A percentile compares a stretch with the other conserved stretches of the same genome.
These are phyloP conservation scores for Hedychridium roseum DNA, from an alignment of 2,888 invertebrate species.

Conservation along the genomic window DNA sequence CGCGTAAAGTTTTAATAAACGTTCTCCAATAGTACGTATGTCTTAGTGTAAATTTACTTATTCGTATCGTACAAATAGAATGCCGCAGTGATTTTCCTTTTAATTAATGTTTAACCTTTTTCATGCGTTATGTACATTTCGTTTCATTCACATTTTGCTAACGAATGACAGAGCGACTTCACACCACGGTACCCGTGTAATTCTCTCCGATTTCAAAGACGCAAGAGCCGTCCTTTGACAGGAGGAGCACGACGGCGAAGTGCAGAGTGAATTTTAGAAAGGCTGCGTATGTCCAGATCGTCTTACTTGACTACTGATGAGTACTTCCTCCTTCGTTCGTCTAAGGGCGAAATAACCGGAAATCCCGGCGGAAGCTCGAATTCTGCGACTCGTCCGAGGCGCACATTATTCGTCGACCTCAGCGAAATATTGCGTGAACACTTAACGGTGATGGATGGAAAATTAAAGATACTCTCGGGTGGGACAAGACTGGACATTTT, in stretches of 20 bases:
- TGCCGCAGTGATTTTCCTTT: too few relatives aligned
- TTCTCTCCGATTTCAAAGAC: not conserved
- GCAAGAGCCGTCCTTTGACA: not conserved
- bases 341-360: slow-evolving; percentile 42
- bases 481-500: not conserved
- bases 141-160: too few relatives aligned
- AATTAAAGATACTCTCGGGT: slow-evolving; percentile 7
- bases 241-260: slow-evolving; percentile 9
- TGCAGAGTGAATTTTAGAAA: slow-evolving; percentile 20
- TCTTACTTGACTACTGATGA: slow-evolving; percentile 46
- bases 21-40: too few relatives aligned
- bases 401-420: slow-evolving; percentile 8
- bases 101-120: too few relatives aligned
- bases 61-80: too few relatives aligned
- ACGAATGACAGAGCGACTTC: slow-evolving; percentile 5
- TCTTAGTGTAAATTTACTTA: too few relatives aligned
- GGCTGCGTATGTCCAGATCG: slow-evolving; percentile 7
- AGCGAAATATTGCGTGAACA: not conserved
- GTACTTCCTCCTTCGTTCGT: slow-evolving; percentile 34
- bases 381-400: slow-evolving; percentile 13
- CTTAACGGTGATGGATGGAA: slow-evolving; percentile 6
- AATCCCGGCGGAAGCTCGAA: slow-evolving; percentile 22
- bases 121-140: too few relatives aligned
- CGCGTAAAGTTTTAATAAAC: too few relatives aligned
- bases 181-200: not conserved